A percentile compares a stretch with the other conserved stretches of the same genome.
These are phyloP conservation scores for Piscicola geometra DNA, from an alignment of 2,888 invertebrate genomes.

Conservation along the genomic window DNA sequence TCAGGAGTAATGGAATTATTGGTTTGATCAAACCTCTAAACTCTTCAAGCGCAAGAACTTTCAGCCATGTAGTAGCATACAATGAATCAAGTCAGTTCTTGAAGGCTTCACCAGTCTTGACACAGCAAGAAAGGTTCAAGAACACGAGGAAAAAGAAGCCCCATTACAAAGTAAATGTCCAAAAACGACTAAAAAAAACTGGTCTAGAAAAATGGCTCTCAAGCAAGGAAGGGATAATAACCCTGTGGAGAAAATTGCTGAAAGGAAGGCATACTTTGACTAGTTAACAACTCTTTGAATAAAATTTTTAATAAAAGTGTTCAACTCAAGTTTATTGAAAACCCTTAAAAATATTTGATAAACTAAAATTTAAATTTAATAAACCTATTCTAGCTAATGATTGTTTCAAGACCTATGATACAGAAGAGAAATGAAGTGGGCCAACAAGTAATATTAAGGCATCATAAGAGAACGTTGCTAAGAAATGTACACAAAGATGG, in stretches of 20 bases:
- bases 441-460: not conserved
- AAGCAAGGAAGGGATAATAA: conserved; percentile 26
- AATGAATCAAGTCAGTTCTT: no score
- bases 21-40: no score
- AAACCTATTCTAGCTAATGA: not conserved
- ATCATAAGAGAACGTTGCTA: no score
- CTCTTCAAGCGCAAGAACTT: no score
- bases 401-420: not conserved
- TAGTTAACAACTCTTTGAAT: conserved; percentile 9
- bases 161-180: conserved; percentile 34
- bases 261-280: conserved; percentile 34
- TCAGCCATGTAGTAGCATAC: no score
- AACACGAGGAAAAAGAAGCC: conserved; percentile 6
- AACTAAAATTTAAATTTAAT: no score
- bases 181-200: conserved; percentile 37
- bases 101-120: no score
- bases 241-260: conserved; percentile 38
- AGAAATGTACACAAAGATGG: not conserved
- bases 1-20: no score
- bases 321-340: not conserved
- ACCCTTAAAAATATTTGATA: no score
- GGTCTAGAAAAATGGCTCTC: conserved; percentile 37
- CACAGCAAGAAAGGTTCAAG: not conserved
- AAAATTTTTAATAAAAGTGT: not conserved
- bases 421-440: not conserved